Conservation (phyloP, 2,797 vertebrate species). For the Peromyscus melanophrys region DNA sequence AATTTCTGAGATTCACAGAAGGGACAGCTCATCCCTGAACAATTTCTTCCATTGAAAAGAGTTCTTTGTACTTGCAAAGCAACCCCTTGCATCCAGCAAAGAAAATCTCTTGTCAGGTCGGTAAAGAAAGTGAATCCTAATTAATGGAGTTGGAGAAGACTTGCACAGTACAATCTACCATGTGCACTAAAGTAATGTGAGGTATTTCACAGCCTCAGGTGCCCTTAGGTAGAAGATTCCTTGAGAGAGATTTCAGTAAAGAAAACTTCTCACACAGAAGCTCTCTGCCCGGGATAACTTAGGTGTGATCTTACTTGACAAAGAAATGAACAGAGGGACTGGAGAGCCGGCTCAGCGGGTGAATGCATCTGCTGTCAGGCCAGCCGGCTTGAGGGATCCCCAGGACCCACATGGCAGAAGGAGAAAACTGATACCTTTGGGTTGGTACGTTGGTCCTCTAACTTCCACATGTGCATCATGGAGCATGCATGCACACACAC, state of each 20-base stretch:
- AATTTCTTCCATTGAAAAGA: slow-evolving; percentile 57
- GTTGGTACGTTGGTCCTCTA: background rate
- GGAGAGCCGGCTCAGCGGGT: background rate
- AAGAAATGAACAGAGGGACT: slow-evolving; percentile 1
- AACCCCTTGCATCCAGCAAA: slow-evolving; percentile 6
- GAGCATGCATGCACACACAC: background rate
- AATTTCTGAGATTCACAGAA: slow-evolving; percentile 70
- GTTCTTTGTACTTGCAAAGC: slow-evolving; percentile 52
- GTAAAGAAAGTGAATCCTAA: slow-evolving; percentile 14
- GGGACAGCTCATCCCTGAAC: slow-evolving; percentile 44
- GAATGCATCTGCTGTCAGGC: background rate
- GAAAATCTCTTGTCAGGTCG: slow-evolving; percentile 19
- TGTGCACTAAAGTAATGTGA: slow-evolving; percentile 16
- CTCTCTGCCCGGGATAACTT: slow-evolving; percentile 46
- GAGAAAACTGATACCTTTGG: background rate
- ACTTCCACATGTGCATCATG: background rate
- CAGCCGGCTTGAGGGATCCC: too few relatives aligned
- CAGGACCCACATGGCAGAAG: too few relatives aligned
- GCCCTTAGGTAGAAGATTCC: background rate
- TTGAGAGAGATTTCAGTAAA: slow-evolving; percentile 45
- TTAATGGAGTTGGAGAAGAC: slow-evolving; percentile 6
- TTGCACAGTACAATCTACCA: background rate
- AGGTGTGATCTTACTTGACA: background rate
- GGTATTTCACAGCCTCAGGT: background rate
- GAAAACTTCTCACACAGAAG: slow-evolving; percentile 43